Base-by-base conservation (phyloP, 2,888 invertebrate species). In the Drosophila robusta region DNA sequence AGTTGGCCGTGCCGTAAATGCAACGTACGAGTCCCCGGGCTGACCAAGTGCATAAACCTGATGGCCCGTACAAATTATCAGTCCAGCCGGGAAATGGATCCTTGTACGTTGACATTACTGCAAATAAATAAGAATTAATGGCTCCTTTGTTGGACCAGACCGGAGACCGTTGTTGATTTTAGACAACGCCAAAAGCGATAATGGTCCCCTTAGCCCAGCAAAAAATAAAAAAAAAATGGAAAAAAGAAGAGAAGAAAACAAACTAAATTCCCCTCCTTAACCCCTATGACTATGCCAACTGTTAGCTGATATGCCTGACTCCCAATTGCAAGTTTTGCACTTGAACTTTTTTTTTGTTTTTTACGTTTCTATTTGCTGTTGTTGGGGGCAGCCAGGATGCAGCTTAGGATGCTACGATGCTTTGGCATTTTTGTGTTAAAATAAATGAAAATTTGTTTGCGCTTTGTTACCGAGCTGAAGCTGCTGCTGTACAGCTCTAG, bases 21-120 rank as follows among this genome's bases (percentile, higher is more conserved):
- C 91, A 91, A 75, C 91, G 92, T 51, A 93, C 90, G 67, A 92
- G 83, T 70, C 92, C 92, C 76, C 90, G 89, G 49, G 92, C 92
- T 50, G 92, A 84, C 91, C 92, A 92, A 75, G 91, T 90, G 87
- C 92, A 92, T 66, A 92, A 78, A 67, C 92, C 92, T 56, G 92
- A 92, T 78, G 92, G 92, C 71, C 92, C 92, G 80, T 93, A 92
- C 78, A 92, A 89, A 89, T 92, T 92, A 89, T 92, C 92, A 67
- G 92, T 93, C 92, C 92, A 93, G 64, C 93, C 92, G 71, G 93
- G 92, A 70, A 92, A 83, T 65, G 92, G 92, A 77, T 92, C 92
- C 84, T 92, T 92, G 85, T 93, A 92, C 69, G 92, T 92, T 83
- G 92, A 92, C 84, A 92, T 90, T 71, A 92, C 93, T 92, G 83